These are phyloP conservation scores for Galleria mellonella DNA, from an alignment of 1,140 invertebrate species.

Conservation along the genomic window DNA sequence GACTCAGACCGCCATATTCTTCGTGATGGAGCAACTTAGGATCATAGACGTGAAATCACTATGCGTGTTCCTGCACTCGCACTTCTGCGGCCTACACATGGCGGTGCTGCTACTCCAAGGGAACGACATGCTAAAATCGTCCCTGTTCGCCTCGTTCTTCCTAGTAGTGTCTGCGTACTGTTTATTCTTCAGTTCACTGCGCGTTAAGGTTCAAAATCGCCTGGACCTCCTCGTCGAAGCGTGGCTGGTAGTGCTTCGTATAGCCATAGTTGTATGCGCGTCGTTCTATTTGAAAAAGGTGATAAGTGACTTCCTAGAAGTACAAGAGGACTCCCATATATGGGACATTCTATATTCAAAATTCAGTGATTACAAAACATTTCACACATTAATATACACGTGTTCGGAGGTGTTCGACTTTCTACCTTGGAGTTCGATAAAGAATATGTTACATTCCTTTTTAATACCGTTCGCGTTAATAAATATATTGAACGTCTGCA, in stretches of 20 bases:
- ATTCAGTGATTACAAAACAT: slow-evolving; percentile 83
- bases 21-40: slow-evolving; percentile 78
- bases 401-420: slow-evolving; percentile 91
- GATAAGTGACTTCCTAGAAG: slow-evolving; percentile 43
- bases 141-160: slow-evolving; percentile 76
- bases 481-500: slow-evolving; percentile 54
- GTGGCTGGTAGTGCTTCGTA: slow-evolving; percentile 32
- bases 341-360: slow-evolving; percentile 86
- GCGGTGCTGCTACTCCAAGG: slow-evolving; percentile 62
- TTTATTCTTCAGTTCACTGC: slow-evolving; percentile 44
- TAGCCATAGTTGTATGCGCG: slow-evolving; percentile 26
- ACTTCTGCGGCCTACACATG: slow-evolving; percentile 77
- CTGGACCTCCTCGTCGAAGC: slow-evolving; percentile 38
- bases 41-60: slow-evolving; percentile 74
- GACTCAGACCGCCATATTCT: slow-evolving; percentile 79
- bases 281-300: slow-evolving; percentile 46
- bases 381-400: slow-evolving; percentile 89
- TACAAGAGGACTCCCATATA: slow-evolving; percentile 81
- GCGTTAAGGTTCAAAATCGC: slow-evolving; percentile 38
- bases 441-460: slow-evolving; percentile 71
- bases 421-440: slow-evolving; percentile 75
- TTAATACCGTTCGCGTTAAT: slow-evolving; percentile 76
- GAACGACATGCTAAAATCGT: slow-evolving; percentile 80
- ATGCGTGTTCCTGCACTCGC: slow-evolving; percentile 70
- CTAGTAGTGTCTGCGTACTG: slow-evolving; percentile 39